A percentile compares a stretch with the other conserved stretches of the same genome.
Evolutionary conservation across 2,113 vertebrate species (phyloP).

Genomic region (Amphilophus citrinellus): DNA sequence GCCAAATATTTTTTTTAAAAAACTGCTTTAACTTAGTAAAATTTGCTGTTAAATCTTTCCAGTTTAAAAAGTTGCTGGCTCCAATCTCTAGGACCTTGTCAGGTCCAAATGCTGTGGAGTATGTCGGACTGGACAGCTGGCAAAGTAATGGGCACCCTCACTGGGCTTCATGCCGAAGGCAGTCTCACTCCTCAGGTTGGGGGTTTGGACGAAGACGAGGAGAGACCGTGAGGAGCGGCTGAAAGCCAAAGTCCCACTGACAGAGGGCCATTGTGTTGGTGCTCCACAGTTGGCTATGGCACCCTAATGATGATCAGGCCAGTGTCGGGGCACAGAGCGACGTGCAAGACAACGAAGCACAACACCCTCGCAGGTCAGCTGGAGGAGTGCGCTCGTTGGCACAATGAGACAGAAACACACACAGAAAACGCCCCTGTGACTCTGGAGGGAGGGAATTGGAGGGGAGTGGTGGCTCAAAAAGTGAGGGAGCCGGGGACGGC

Average conservation of each 20-base stretch:
- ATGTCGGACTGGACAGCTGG: slow-evolving; percentile 70
- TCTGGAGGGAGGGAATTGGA: slow-evolving; percentile 25
- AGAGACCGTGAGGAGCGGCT: slow-evolving; percentile 16
- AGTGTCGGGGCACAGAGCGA: slow-evolving; percentile 35
- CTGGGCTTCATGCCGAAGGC: slow-evolving; percentile 52
- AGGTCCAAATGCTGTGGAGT: slow-evolving; percentile 41
- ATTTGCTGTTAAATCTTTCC: not conserved
- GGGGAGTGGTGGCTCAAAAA: slow-evolving; percentile 52
- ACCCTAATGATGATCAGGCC: slow-evolving; percentile 34
- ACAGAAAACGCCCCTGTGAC: slow-evolving; percentile 32
- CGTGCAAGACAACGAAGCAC: slow-evolving; percentile 38
- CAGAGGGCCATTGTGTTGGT: slow-evolving; percentile 51
- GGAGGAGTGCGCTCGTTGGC: slow-evolving; percentile 39
- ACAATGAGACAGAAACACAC: slow-evolving; percentile 59
- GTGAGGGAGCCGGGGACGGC: slow-evolving; percentile 77
- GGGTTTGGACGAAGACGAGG: not conserved
- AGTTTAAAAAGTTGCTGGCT: slow-evolving; percentile 19
- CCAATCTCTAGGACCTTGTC: slow-evolving; percentile 43
- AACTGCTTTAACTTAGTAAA: not conserved
- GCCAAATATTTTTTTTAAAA: not conserved
- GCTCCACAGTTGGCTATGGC: slow-evolving; percentile 32
- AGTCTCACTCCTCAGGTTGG: slow-evolving; percentile 54
- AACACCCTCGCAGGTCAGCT: slow-evolving; percentile 54
- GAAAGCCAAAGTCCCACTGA: slow-evolving; percentile 55
- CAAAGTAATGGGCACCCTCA: slow-evolving; percentile 53